These are phyloP conservation scores for Phyto melanocephala DNA, from an alignment of 2,888 invertebrate genomes.

Conservation along the genomic window DNA sequence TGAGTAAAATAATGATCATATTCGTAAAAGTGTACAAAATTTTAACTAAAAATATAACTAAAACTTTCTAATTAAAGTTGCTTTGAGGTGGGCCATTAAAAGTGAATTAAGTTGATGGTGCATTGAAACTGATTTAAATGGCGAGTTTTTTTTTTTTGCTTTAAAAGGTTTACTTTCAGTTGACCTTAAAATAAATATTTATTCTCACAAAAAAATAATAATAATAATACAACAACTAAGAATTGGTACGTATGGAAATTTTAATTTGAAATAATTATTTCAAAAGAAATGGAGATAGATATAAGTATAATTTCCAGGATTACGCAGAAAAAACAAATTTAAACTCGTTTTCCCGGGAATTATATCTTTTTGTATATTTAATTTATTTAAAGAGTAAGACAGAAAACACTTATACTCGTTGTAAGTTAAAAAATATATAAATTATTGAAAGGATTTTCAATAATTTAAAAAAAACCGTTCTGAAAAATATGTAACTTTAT, in stretches of 20 bases:
- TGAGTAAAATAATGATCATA: too few relatives aligned
- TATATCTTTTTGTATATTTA: too few relatives aligned
- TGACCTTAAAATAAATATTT: constrained; percentile 1
- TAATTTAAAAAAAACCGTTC: too few relatives aligned
- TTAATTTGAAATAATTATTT: constrained; percentile 21
- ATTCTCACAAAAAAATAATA: neutral
- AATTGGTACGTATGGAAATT: constrained; percentile 23
- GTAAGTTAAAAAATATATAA: too few relatives aligned
- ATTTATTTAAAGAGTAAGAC: too few relatives aligned
- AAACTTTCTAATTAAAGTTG: constrained; percentile 14
- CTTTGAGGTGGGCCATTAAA: neutral
- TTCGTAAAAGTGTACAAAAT: neutral
- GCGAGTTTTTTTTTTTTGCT: neutral
- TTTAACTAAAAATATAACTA: neutral
- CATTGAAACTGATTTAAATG: constrained; percentile 18
- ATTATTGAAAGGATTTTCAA: too few relatives aligned
- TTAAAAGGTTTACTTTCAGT: neutral
- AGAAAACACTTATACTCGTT: too few relatives aligned
- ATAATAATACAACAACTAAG: constrained; percentile 9
- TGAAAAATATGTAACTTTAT: too few relatives aligned
- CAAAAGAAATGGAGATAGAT: neutral
- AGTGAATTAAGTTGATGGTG: neutral
- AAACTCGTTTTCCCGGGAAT: too few relatives aligned
- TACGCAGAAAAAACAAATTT: too few relatives aligned
- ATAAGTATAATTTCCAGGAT: too few relatives aligned